Evolutionary conservation across 1,140 invertebrate genomes (phyloP).

Genomic region (Brachionus koreanus): DNA sequence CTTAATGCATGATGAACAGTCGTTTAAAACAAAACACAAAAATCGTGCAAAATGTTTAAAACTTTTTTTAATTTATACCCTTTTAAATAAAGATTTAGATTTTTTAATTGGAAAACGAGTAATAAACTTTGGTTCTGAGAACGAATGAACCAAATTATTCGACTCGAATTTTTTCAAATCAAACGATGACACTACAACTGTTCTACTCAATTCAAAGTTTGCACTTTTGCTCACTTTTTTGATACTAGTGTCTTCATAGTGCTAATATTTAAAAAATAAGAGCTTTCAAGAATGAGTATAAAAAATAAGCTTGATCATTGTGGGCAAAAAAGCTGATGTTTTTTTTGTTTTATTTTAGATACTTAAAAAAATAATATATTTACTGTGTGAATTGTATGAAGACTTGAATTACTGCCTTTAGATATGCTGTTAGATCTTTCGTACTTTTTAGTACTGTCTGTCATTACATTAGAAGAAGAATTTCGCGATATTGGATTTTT

Average conservation of each 20-base stretch:
- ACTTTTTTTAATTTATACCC: constrained; percentile 10
- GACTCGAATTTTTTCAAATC: background rate
- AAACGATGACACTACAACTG: constrained; percentile 8
- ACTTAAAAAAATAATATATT: background rate
- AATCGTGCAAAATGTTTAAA: background rate
- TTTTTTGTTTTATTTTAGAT: background rate
- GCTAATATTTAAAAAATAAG: constrained; percentile 5
- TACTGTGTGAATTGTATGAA: background rate
- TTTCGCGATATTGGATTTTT: background rate
- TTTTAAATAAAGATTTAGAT: constrained; percentile 9
- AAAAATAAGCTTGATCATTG: background rate
- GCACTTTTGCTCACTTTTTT: constrained; percentile 12
- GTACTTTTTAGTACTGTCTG: background rate
- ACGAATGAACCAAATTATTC: background rate
- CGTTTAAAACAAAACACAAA: background rate
- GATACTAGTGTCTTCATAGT: constrained; percentile 18
- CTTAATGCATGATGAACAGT: background rate
- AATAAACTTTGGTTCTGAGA: constrained; percentile 14
- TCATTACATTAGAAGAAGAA: background rate
- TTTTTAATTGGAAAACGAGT: constrained; percentile 15
- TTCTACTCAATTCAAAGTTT: background rate
- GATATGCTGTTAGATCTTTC: constrained; percentile 17
- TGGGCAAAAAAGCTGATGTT: constrained; percentile 1
- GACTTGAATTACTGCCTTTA: background rate
- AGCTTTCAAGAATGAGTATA: background rate